A percentile compares a stretch with the other conserved stretches of the same genome.
These are phyloP conservation scores for Eidolon dupreanum DNA, from an alignment of 2,797 vertebrate species.

Conservation along the genomic window DNA sequence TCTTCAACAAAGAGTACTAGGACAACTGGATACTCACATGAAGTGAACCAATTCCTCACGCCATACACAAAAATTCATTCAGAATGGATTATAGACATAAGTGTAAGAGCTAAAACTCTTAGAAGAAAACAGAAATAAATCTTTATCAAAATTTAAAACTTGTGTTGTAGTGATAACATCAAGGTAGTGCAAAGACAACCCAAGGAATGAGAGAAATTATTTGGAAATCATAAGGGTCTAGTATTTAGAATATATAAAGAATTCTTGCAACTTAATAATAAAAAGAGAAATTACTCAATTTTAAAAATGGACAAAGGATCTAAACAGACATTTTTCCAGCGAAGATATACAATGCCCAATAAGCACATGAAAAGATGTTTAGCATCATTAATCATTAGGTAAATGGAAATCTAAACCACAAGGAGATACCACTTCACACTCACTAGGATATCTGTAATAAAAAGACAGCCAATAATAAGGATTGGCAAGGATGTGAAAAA, in stretches of 20 bases:
- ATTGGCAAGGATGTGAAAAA: neutral
- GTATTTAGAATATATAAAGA: neutral
- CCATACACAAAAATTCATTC: neutral
- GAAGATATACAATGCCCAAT: neutral
- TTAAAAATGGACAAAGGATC: neutral
- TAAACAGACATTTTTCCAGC: neutral
- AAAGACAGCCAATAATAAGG: neutral
- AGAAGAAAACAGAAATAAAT: neutral
- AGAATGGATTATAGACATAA: neutral
- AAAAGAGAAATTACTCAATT: neutral
- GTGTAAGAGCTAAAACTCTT: neutral
- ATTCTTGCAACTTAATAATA: neutral
- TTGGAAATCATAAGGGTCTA: neutral
- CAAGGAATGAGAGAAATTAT: neutral
- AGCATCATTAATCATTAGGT: neutral
- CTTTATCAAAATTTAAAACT: neutral
- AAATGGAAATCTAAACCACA: neutral
- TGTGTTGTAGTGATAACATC: neutral
- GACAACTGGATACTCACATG: neutral
- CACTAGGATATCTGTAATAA: neutral
- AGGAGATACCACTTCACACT: neutral
- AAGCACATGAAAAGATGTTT: neutral
- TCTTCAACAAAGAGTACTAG: neutral
- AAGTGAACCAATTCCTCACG: neutral
- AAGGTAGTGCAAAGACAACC: neutral